Base-by-base conservation (phyloP, 53 echinoderm and acorn worm genomes). In the Zoroaster sp. region DNA sequence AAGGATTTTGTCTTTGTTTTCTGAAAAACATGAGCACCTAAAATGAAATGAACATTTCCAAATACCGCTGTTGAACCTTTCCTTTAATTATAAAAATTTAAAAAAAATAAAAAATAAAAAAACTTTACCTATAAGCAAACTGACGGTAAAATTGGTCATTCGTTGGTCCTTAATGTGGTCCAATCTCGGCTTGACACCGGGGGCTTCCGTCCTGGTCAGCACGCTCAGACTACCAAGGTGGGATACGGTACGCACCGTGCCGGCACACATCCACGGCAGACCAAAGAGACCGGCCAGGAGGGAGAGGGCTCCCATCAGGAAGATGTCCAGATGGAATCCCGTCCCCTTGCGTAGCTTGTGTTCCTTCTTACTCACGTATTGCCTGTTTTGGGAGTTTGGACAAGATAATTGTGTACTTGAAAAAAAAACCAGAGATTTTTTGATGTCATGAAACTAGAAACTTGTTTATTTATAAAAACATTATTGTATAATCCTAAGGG, bases 231-330 rank as follows among this genome's bases (percentile, higher is more conserved):
- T 99, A 18, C 90, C 92, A 28, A 96, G 77, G 47, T 99, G 99
- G 1, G 96, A 96, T 23, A 96, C 99, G 2, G 99, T 95, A 28
- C 99, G 87, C 18, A 99, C 90, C 1, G 99, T 94, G 12, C 96
- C 96, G 10, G 96, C 96, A 80, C 99, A 99, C 94, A 95, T 95
- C 99, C 99, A 99, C 0, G 99, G 99, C 9, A 99, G 90, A 18
- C 99, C 99, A 33, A 98, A 73, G 53, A 98, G 67, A 3, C 96
- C 94, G 2, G 94, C 80, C 10, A 96, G 3, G 11, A 91, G 88
- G 8, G 95, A 90, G 12, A 99, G 89, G 52, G 88, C 74, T 1
- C 99, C 99, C 91, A 99, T 99, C 65, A 99, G 91, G 76, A 99
- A 94, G 21, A 99, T 65, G 66, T 99, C 99, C 17, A 99, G 88